Evolutionary conservation across 2,797 vertebrate genomes (phyloP), one percentile per base, ranked within the genome.

Genomic region (Xiphorhynchus erythropygius): DNA sequence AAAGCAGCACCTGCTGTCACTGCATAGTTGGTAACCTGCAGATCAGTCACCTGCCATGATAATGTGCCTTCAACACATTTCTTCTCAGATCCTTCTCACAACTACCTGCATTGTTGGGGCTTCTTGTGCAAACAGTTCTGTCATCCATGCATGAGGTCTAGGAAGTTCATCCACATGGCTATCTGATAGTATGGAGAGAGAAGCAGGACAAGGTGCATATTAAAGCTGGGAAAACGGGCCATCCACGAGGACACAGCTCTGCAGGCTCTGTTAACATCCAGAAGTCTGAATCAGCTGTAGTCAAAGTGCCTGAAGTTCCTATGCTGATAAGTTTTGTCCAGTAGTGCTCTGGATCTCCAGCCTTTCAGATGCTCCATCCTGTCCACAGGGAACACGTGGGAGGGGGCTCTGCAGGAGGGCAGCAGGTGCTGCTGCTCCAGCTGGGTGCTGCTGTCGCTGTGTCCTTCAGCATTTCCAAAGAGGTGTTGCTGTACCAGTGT

Each of bases 361-460:
- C 22, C 35, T 74, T 69, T 67, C 16, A 18, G 69, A 17, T 67
- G 24, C 30, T 62, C 42, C 42, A 27, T 69, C 53, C 49, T 64
- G 47, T 17, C 5, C 9, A 13, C 22, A 8, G 5, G 0, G 16
- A 81, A 18, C 30, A 7, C 0, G 0, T 55, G 53, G 44, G 30
- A 75, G 30, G 1, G 77, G 37, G 30, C 69, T 67, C 41, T 85
- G 44, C 44, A 46, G 41, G 30, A 75, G 30, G 1, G 4, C 11
- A 19, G 7, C 35, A 42, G 18, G 1, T 1, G 14, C 27, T 69
- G 25, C 64, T 80, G 56, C 75, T 70, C 11, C 16, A 9, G 56
- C 18, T 82, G 67, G 39, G 50, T 87, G 60, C 57, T 81, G 65
- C 74, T 75, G 67, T 73, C 67, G 3, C 75, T 3, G 18, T 81